Evolutionary conservation across 2,113 vertebrate genomes (phyloP).

Genomic region (Epinephelus cyanopodus): DNA sequence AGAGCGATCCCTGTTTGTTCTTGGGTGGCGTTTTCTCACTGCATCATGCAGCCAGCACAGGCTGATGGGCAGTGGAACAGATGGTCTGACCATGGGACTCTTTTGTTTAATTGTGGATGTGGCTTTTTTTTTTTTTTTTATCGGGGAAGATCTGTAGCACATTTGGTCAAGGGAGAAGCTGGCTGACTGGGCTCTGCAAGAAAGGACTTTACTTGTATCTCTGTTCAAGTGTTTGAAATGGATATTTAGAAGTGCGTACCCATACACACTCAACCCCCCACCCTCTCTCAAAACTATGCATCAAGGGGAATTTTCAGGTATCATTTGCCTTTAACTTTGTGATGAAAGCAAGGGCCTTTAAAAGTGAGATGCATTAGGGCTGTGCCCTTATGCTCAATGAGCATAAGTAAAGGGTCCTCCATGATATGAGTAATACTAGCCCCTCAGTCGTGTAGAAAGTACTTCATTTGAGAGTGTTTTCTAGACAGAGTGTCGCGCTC

Average conservation of each 20-base stretch:
- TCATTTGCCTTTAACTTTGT: slow-evolving; percentile 69
- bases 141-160: slow-evolving; percentile 42
- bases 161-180: slow-evolving; percentile 47
- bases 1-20: slow-evolving; percentile 13
- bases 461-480: slow-evolving; percentile 72
- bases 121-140: slow-evolving; percentile 35
- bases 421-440: slow-evolving; percentile 55
- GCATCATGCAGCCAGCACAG: slow-evolving; percentile 22
- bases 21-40: slow-evolving; percentile 15
- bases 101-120: slow-evolving; percentile 76
- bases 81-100: slow-evolving; percentile 57
- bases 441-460: slow-evolving; percentile 56
- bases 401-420: slow-evolving; percentile 73
- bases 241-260: slow-evolving; percentile 63
- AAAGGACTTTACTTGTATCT: slow-evolving; percentile 62
- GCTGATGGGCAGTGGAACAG: slow-evolving; percentile 51
- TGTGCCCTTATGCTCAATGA: slow-evolving; percentile 66
- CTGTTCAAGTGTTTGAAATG: slow-evolving; percentile 75
- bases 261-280: slow-evolving; percentile 42
- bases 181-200: slow-evolving; percentile 55
- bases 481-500: slow-evolving; percentile 55
- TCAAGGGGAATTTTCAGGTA: slow-evolving; percentile 75
- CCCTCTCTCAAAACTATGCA: slow-evolving; percentile 62
- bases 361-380: slow-evolving; percentile 64
- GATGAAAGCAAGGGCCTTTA: slow-evolving; percentile 68